Base-by-base conservation (phyloP, 2,113 vertebrate genomes). In the Lichenostomus cassidix region DNA sequence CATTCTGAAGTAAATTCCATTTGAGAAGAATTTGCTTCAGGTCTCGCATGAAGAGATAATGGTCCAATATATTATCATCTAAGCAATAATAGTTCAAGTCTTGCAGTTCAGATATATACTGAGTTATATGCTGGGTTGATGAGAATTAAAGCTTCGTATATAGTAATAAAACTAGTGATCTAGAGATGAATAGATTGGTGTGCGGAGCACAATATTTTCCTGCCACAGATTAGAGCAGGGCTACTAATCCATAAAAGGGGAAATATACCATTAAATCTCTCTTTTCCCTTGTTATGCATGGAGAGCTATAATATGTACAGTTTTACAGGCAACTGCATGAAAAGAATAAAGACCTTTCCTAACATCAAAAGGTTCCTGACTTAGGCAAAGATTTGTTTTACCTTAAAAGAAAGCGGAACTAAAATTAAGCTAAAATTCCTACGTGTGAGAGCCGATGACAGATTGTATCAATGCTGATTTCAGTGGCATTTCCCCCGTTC, bases 1-100 rank as follows among this genome's bases (percentile, higher is more conserved):
- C 97, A 97, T 96, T 97, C 94, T 89, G 93, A 97, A 97, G 96
- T 97, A 97, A 98, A 98, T 97, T 98, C 94, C 95, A 97, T 98
- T 98, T 97, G 91, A 96, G 93, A 95, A 97, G 95, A 98, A 96
- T 97, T 98, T 42, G 95, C 89, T 98, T 97, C 95, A 95, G 92
- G 95, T 97, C 97, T 97, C 49, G 28, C 85, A 94, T 93, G 94
- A 97, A 96, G 96, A 97, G 97, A 97, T 98, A 98, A 98, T 98
- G 91, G 95, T 96, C 74, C 95, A 97, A 96, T 98, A 97, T 97
- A 97, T 98, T 97, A 98, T 96, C 87, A 95, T 96, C 93, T 94
- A 88, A 95, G 96, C 96, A 97, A 97, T 97, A 98, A 97, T 97
- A 97, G 87, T 95, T 96, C 96, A 95, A 97, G 89, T 96, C 95